Evolutionary conservation across 1,140 invertebrate genomes (phyloP), one percentile per base, ranked within the genome.

Genomic region (Vanessa tameamea): DNA sequence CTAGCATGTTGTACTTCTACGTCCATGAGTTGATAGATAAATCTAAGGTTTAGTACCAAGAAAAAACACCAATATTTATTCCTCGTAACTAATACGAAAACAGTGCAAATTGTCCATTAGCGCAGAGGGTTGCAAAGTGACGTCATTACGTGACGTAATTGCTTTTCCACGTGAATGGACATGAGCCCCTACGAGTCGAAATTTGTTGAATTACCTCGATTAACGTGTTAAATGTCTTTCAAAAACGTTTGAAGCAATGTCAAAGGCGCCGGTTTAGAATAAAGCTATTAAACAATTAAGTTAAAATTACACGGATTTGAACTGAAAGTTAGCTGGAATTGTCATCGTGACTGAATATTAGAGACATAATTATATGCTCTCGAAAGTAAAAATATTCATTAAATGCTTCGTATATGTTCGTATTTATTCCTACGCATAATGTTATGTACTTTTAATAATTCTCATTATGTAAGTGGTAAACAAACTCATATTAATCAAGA

Each of bases 91-190:
- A 66, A 65, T 75, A 70, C 61, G 59, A 74, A 70, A 77, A 72
- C 57, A 79, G 68, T 77, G 73, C 51, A 70, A 88, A 91, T 89
- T 87, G 84, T 81, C 87, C 87, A 88, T 89, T 90, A 89, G 84
- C 78, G 75, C 70, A 75, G 76, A 75, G 81, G 79, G 84, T 82
- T 78, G 77, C 75, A 87, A 91, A 91, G 85, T 90, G 89, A 87
- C 81, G 87, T 89, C 88, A 89, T 92, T 91, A 91, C 76, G 85
- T 84, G 82, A 79, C 82, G 88, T 90, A 88, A 92, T 92, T 90
- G 83, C 88, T 90, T 92, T 92, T 92, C 86, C 89, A 87, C 88
- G 80, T 88, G 88, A 84, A 82, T 85, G 88, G 80, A 84, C 85
- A 71, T 88, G 78, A 78, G 65, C 69, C 50, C 78, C 72, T 69